Base-by-base conservation (phyloP, 2,113 vertebrate species). In the Acinonyx jubatus region DNA sequence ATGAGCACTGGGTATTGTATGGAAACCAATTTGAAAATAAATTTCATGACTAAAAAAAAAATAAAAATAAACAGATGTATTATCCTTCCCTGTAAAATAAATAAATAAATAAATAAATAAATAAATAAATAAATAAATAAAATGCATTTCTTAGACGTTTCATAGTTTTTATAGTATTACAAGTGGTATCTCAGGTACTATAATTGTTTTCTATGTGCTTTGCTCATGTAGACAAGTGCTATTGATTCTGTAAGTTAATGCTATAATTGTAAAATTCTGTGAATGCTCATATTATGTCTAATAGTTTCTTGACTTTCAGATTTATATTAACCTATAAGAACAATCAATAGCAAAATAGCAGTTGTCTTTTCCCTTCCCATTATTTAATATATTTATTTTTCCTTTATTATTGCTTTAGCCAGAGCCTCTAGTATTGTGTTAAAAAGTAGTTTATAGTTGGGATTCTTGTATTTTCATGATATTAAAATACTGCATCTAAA, bases 151-250 rank as follows among this genome's bases (percentile, higher is more conserved):
- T 74, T 87, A 91, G 29, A 45, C 66, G 86, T 52, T 81, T 94
- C 50, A 79, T 73, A 73, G 10, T 38, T 84, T 65, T 73, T 79
- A 41, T 31, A 78, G 74, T 91, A 73, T 38, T 92, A 8, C 87
- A 33, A 84, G 29, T 55, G 9, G 14, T 68, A 27, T 80, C 29
- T 95, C 50, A 76, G 66, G 31, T 88, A 80, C 21, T 79, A 66
- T 61, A 79, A 66, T 73, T 92, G 86, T 89, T 29, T 95, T 96
- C 33, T 78, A 52, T 27, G 73, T 82, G 33, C 38, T 94, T 94
- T 94, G 25, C 11, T 91, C 38, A 45, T 61, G 33, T 52, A 96
- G 41, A 94, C 19, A 87, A 96, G 69, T 84, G 27, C 27, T 89
- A 16, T 36, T 86, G 25, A 86, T 86, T 68, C 80, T 36, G 1